These are phyloP conservation scores for Thaleichthys pacificus DNA, from an alignment of 2,797 vertebrate genomes.

Conservation along the genomic window DNA sequence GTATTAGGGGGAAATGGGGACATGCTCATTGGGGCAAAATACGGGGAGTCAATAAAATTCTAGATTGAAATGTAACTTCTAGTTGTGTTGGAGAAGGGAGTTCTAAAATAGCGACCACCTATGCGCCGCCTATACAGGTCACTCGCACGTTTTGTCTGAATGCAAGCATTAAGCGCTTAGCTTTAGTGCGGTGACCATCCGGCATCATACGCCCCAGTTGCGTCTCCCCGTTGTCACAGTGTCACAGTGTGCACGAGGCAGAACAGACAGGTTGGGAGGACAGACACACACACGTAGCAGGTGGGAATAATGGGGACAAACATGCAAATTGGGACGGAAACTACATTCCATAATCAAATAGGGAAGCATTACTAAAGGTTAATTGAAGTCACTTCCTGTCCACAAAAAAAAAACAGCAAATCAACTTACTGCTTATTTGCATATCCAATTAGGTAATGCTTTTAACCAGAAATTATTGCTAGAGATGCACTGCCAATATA, in stretches of 20 bases:
- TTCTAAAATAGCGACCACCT: not conserved
- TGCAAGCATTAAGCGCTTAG: slow-evolving; percentile 3
- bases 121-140: not conserved
- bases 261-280: slow-evolving; percentile 12
- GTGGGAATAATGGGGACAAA: not conserved
- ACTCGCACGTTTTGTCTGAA: not conserved
- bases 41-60: not conserved
- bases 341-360: not conserved
- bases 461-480: not conserved
- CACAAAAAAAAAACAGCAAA: slow-evolving; percentile 4
- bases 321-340: slow-evolving; percentile 10
- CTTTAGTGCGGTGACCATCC: not conserved
- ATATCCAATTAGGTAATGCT: not conserved
- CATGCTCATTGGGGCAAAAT: not conserved
- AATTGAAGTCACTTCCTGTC: slow-evolving; percentile 6
- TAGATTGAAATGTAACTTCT: not conserved
- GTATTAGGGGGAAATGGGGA: not conserved
- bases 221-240: slow-evolving; percentile 42
- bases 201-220: slow-evolving; percentile 24
- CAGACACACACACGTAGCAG: slow-evolving; percentile 16
- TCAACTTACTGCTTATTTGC: not conserved
- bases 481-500: not conserved
- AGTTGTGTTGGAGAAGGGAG: slow-evolving; percentile 8
- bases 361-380: not conserved
- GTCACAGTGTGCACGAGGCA: slow-evolving; percentile 10